Evolutionary conservation across 2,888 invertebrate species (phyloP), one percentile per base, ranked within the genome.

Genomic region (Meandrusa payeni): DNA sequence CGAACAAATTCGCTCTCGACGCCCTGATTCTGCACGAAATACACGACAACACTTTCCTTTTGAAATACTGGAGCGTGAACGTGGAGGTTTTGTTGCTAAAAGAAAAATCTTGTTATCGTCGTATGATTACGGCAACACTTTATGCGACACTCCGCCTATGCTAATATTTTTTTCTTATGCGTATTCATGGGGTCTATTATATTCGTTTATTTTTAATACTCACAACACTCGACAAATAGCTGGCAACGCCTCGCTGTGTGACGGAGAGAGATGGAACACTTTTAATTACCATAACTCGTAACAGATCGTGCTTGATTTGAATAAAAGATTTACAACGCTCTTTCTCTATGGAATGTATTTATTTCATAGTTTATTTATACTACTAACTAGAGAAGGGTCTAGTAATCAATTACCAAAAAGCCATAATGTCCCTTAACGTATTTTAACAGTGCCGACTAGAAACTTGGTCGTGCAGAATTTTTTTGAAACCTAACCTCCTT

Each of bases 221-320:
- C n/a, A n/a, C n/a, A n/a, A 29, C 31, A 36, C 23, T 36, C 29
- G 6, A 28, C 28, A 15, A 29, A 32, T 10, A 4, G 19, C 22
- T 19, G 17, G 15, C 17, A 22, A 36, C 29, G 28, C 13, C 20
- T 13, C 28, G n/a, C 32, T 23, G 11, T 5, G 15, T 22, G 36
- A 7, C 5, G 23, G 42, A 42, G 9, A 20, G 36, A 42, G 42
- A 29, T n/a, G 10, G 17, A 31, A 31, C 15, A 15, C 7, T 27
- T 31, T 41, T 36, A 29, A 42, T 36, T 42, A 42, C 17, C 42
- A 36, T 41, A 41, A 34, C 41, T 36, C 34, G 41, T 36, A 28
- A 38, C 28, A 29, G 29, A 41, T 34, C 22, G 27, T 15, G 22
- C 7, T 11, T 13, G 23, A 41, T 41, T 40, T 41, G 22, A 41